phyloP scores from a whole-genome alignment of 2,113 vertebrate genomes.

The Vidua chalybeata region DNA sequence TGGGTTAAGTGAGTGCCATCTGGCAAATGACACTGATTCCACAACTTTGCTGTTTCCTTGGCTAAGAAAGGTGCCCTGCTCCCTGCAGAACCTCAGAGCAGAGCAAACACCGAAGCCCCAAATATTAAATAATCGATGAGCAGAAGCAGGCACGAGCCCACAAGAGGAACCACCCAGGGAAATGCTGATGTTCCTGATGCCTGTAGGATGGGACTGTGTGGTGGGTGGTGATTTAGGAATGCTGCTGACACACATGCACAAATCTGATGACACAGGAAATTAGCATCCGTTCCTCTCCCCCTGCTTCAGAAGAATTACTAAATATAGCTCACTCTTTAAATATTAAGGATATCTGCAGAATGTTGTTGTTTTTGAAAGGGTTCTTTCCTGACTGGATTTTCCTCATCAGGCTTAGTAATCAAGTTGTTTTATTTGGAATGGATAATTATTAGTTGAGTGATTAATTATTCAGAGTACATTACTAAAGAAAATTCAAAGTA shows the following conservation, averaged over 20 bases:
- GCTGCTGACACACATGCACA: slow-evolving; percentile 35
- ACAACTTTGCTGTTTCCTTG: neutral
- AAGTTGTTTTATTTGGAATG: slow-evolving; percentile 40
- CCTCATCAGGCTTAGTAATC: slow-evolving; percentile 58
- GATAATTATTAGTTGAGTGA: slow-evolving; percentile 40
- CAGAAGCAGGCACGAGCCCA: neutral
- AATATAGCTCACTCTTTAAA: slow-evolving; percentile 45
- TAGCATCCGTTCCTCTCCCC: neutral
- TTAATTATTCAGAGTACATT: slow-evolving; percentile 37
- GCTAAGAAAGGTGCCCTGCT: neutral
- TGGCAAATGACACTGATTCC: neutral
- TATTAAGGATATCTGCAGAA: slow-evolving; percentile 49
- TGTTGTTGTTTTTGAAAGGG: slow-evolving; percentile 47
- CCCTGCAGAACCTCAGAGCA: neutral
- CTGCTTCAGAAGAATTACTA: neutral
- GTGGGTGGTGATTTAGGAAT: slow-evolving; percentile 19
- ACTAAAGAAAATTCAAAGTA: neutral
- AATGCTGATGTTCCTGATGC: neutral
- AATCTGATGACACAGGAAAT: slow-evolving; percentile 48
- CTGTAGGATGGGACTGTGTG: neutral
- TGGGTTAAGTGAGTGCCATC: neutral
- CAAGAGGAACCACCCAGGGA: neutral
- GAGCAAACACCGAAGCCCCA: neutral
- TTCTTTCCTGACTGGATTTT: slow-evolving; percentile 49
- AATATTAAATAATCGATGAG: neutral